phyloP scores from a whole-genome alignment of 2,797 vertebrate species.

The Gallinago solitaria region DNA sequence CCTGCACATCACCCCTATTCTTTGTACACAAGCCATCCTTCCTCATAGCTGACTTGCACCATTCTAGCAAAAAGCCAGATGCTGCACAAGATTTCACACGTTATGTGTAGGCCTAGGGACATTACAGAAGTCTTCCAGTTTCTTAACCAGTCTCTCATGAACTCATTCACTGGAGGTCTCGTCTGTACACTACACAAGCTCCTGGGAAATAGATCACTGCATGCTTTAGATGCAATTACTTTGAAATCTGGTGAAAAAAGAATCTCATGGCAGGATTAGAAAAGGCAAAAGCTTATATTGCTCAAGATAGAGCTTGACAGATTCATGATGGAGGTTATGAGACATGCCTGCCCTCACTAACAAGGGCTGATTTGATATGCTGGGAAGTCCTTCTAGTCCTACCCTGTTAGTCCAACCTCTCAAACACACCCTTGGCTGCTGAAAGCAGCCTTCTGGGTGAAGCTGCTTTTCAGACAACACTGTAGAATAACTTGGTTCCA shows the following conservation, averaged over 20 bases:
- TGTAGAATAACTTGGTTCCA: not conserved
- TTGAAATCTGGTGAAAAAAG: not conserved
- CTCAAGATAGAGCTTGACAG: not conserved
- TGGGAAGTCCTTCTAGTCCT: not conserved
- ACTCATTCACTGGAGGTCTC: not conserved
- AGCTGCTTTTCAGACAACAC: not conserved
- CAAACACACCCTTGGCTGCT: not conserved
- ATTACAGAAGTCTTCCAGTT: not conserved
- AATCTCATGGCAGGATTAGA: not conserved
- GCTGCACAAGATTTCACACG: not conserved
- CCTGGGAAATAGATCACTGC: not conserved
- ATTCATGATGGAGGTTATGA: constrained; percentile 24
- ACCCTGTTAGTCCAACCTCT: not conserved
- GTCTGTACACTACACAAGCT: not conserved
- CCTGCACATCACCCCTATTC: not conserved
- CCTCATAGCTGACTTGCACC: not conserved
- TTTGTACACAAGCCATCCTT: not conserved
- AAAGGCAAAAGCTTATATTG: constrained; percentile 13
- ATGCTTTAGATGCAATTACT: constrained; percentile 19
- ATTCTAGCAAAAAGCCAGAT: not conserved
- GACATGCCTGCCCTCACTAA: not conserved
- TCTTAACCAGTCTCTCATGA: not conserved
- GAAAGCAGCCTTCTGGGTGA: not conserved
- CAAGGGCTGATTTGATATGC: not conserved
- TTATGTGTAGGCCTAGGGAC: not conserved